Conservation (phyloP, 2,113 vertebrate species). For the Pelusios castaneus region DNA sequence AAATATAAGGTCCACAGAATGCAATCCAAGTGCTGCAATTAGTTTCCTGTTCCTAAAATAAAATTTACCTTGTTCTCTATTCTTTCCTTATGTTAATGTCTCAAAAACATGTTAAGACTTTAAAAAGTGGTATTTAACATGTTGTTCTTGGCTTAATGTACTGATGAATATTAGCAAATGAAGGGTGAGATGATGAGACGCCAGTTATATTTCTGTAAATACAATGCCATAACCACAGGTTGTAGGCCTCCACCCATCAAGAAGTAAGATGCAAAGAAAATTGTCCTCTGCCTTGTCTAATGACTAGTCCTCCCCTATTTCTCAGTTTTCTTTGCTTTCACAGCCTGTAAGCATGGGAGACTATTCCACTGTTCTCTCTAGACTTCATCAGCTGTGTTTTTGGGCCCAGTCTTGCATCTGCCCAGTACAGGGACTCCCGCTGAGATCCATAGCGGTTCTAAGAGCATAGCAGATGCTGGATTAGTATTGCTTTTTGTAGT, state of each 20-base stretch:
- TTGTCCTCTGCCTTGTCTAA: not conserved
- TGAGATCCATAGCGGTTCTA: not conserved
- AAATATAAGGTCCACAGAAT: rapidly evolving
- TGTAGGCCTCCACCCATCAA: not conserved
- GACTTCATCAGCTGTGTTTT: not conserved
- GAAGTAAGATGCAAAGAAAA: not conserved
- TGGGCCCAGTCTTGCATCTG: not conserved
- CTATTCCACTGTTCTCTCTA: not conserved
- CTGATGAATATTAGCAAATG: not conserved
- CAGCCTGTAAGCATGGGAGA: not conserved
- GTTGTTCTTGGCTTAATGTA: not conserved
- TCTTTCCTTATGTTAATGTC: not conserved
- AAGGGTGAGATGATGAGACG: not conserved
- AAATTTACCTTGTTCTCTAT: not conserved
- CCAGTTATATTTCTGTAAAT: not conserved
- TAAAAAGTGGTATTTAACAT: not conserved
- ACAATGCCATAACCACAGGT: not conserved
- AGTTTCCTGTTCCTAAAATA: not conserved
- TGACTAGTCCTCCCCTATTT: not conserved
- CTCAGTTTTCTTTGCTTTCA: not conserved
- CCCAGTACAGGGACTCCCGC: not conserved
- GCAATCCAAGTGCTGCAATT: not conserved
- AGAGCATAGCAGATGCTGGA: not conserved
- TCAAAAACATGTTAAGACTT: not conserved
- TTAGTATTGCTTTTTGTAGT: not conserved